Conservation (phyloP, 2,888 invertebrate species). For the Furcula furcula region DNA sequence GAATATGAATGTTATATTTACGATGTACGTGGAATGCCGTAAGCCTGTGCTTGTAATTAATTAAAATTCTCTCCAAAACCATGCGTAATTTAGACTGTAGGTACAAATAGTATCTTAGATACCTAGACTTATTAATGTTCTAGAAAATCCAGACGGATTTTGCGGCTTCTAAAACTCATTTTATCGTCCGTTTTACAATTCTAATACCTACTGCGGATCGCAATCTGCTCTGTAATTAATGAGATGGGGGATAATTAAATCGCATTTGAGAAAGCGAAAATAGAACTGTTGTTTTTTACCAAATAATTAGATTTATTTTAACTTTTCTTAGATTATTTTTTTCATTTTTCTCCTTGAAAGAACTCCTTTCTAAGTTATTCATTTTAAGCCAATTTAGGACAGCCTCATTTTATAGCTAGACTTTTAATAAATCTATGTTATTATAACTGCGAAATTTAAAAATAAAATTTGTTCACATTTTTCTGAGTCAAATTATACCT, state of each 20-base stretch:
- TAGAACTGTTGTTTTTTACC: slow-evolving; percentile 19
- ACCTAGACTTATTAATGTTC: slow-evolving; percentile 48
- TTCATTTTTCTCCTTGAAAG: slow-evolving; percentile 4
- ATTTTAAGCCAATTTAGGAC: slow-evolving; percentile 1
- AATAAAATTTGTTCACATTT: no score
- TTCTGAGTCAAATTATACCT: no score
- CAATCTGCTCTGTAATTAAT: slow-evolving; percentile 62
- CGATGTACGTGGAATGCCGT: no score
- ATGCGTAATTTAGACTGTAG: no score
- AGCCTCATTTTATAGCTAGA: background rate
- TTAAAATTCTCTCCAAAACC: no score
- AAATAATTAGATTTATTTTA: slow-evolving; percentile 20
- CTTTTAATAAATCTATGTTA: no score
- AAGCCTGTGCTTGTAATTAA: no score
- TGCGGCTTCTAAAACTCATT: slow-evolving; percentile 56
- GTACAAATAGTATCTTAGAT: slow-evolving; percentile 33
- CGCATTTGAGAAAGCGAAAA: slow-evolving; percentile 44
- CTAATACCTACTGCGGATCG: slow-evolving; percentile 48
- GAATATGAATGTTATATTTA: no score
- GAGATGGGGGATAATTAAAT: slow-evolving; percentile 55
- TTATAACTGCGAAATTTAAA: no score
- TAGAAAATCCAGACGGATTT: slow-evolving; percentile 41
- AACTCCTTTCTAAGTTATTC: slow-evolving; percentile 7
- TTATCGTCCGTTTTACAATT: slow-evolving; percentile 67
- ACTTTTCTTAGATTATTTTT: slow-evolving; percentile 5